Percentiles rank a stretch among this genome's conserved stretches.
Evolutionary conservation across 2,113 vertebrate genomes (phyloP).

Genomic region (Terrapene triunguis): DNA sequence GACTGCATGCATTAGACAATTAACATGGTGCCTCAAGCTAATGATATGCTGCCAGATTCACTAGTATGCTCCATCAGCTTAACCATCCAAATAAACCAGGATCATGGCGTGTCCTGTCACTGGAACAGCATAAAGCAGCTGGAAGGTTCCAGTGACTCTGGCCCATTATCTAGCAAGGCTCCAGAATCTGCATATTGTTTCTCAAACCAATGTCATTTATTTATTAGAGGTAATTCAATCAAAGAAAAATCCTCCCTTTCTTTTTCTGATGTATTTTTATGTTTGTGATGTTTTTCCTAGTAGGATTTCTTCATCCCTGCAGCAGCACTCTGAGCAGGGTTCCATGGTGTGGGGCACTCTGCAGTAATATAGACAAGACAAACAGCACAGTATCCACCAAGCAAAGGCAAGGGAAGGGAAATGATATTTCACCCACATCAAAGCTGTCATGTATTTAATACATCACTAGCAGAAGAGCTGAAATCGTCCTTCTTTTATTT

Average conservation of each 20-base stretch:
- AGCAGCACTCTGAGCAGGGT: not conserved
- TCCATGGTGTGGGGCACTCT: not conserved
- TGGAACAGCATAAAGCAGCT: slow-evolving; percentile 29
- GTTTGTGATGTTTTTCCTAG: slow-evolving; percentile 26
- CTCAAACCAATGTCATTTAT: not conserved
- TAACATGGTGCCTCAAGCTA: not conserved
- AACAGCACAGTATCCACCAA: not conserved
- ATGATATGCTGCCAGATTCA: not conserved
- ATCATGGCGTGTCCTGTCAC: slow-evolving; percentile 23
- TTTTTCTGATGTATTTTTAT: slow-evolving; percentile 20
- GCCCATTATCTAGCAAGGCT: not conserved
- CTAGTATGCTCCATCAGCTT: not conserved
- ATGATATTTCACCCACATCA: slow-evolving; percentile 28
- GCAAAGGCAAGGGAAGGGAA: not conserved
- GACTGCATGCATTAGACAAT: not conserved
- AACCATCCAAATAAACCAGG: slow-evolving; percentile 40
- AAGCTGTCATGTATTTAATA: not conserved
- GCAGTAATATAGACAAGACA: not conserved
- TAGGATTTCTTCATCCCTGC: slow-evolving; percentile 19
- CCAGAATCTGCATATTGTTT: not conserved
- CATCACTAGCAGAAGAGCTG: not conserved
- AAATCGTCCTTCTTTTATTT: slow-evolving; percentile 10
- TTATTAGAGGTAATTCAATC: slow-evolving; percentile 11
- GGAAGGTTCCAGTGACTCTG: slow-evolving; percentile 23
- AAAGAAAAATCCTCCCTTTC: not conserved